These are phyloP conservation scores for Lithophane ornitopus DNA, from an alignment of 2,888 invertebrate species.

Conservation along the genomic window DNA sequence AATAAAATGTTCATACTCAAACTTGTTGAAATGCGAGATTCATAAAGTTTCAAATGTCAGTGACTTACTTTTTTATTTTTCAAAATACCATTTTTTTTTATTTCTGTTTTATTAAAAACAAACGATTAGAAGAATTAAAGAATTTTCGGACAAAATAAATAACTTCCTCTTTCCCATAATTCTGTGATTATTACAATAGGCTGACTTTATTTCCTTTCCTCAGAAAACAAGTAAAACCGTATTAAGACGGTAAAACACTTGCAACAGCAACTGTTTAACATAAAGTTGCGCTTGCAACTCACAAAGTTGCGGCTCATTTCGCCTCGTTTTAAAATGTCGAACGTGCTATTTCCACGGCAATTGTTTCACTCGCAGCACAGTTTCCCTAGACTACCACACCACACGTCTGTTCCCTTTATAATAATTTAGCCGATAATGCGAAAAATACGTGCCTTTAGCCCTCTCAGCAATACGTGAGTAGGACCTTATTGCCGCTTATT, in stretches of 20 bases:
- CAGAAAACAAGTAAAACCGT: not conserved
- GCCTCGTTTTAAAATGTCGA: constrained; percentile 69
- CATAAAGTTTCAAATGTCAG: constrained; percentile 12
- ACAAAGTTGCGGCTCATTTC: constrained; percentile 60
- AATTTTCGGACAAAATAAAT: not conserved
- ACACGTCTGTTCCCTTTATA: constrained; percentile 87
- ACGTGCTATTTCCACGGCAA: constrained; percentile 77
- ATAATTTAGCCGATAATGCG: constrained; percentile 89
- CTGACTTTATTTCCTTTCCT: not conserved
- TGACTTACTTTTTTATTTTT: constrained; percentile 6
- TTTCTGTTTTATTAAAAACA: constrained; percentile 1
- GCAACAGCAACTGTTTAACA: constrained; percentile 49
- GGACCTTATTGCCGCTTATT: constrained; percentile 85
- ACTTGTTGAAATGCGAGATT: constrained; percentile 30
- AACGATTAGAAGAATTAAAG: not conserved
- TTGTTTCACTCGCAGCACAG: constrained; percentile 75
- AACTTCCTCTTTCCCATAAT: not conserved
- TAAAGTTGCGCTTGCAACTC: constrained; percentile 28
- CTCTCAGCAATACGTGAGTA: constrained; percentile 83
- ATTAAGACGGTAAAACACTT: constrained; percentile 42
- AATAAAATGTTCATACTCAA: constrained; percentile 30
- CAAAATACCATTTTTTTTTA: not conserved
- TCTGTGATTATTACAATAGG: not conserved
- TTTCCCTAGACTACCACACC: constrained; percentile 78
- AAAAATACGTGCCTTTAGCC: constrained; percentile 88